phyloP scores from a whole-genome alignment of 1,140 invertebrate genomes.

The Leptinotarsa texana region DNA sequence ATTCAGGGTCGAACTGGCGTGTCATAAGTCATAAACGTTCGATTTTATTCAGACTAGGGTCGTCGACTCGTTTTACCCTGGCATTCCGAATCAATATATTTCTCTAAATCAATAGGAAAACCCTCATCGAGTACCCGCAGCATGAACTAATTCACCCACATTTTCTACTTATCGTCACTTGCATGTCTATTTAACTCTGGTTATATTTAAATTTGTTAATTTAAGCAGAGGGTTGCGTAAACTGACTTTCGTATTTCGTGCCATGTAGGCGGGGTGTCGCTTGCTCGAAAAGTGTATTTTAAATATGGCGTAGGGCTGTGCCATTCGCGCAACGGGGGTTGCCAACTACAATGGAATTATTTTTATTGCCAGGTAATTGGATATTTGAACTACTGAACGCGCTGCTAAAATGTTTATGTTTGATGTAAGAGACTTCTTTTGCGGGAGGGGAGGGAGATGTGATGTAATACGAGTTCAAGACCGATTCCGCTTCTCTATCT shows the following conservation, averaged over 20 bases:
- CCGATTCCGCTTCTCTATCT: constrained; percentile 35
- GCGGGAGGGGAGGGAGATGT: constrained; percentile 33
- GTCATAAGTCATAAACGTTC: constrained; percentile 28
- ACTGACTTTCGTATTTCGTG: constrained; percentile 31
- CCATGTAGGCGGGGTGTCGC: constrained; percentile 50
- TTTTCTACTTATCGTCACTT: constrained; percentile 27
- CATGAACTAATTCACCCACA: constrained; percentile 38
- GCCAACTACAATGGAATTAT: constrained; percentile 14
- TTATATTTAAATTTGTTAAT: constrained; percentile 35
- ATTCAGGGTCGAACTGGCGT: constrained; percentile 30
- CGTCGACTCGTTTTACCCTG: constrained; percentile 47
- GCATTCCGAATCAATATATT: constrained; percentile 51
- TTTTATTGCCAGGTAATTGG: not conserved
- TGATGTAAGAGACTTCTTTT: constrained; percentile 26
- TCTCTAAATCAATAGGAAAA: constrained; percentile 50
- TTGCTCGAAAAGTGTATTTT: constrained; percentile 35
- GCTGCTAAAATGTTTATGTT: constrained; percentile 36
- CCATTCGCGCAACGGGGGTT: constrained; percentile 38
- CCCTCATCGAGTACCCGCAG: constrained; percentile 42
- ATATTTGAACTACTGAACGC: constrained; percentile 14
- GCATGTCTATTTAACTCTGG: constrained; percentile 19
- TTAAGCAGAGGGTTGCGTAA: constrained; percentile 48
- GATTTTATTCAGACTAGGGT: constrained; percentile 33
- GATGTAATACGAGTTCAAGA: constrained; percentile 49
- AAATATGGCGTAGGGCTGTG: constrained; percentile 51